Percentiles rank a stretch among this genome's conserved stretches.
Conservation (phyloP, 2,797 vertebrate genomes). For the Rousettus madagascariensis region DNA sequence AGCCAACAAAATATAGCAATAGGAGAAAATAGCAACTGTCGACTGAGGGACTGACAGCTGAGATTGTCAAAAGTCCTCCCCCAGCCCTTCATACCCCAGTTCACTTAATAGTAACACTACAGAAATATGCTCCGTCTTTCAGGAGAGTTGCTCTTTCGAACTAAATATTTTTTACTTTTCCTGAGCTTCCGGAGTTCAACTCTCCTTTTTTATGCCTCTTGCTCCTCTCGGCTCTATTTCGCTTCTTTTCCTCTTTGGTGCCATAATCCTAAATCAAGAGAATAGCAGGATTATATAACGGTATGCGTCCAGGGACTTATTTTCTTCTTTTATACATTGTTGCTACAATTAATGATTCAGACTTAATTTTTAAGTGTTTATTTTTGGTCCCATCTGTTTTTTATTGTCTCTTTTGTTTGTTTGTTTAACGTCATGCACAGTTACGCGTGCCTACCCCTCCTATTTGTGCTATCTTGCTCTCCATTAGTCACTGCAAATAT, state of each 20-base stretch:
- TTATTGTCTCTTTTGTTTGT: not conserved
- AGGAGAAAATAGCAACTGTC: conserved; percentile 75
- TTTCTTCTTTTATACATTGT: not conserved
- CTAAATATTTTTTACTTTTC: not conserved
- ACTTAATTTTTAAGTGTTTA: not conserved
- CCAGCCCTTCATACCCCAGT: conserved; percentile 63
- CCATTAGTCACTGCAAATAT: not conserved
- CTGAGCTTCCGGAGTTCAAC: not conserved
- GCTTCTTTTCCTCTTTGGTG: not conserved
- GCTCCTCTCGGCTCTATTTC: not conserved
- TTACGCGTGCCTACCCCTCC: not conserved
- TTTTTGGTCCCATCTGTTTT: not conserved
- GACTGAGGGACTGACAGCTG: conserved; percentile 66
- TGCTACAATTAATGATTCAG: not conserved
- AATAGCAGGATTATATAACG: not conserved
- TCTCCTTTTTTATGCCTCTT: not conserved
- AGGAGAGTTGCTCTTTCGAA: not conserved
- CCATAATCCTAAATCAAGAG: not conserved
- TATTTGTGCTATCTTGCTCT: not conserved
- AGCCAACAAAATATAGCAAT: conserved; percentile 55
- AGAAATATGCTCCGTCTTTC: not conserved
- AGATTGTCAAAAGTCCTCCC: conserved; percentile 70
- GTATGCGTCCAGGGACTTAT: not conserved
- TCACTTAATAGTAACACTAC: conserved; percentile 61
- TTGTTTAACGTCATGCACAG: not conserved